Evolutionary conservation across 2,113 vertebrate genomes (phyloP).

Genomic region (Myotis brandtii): DNA sequence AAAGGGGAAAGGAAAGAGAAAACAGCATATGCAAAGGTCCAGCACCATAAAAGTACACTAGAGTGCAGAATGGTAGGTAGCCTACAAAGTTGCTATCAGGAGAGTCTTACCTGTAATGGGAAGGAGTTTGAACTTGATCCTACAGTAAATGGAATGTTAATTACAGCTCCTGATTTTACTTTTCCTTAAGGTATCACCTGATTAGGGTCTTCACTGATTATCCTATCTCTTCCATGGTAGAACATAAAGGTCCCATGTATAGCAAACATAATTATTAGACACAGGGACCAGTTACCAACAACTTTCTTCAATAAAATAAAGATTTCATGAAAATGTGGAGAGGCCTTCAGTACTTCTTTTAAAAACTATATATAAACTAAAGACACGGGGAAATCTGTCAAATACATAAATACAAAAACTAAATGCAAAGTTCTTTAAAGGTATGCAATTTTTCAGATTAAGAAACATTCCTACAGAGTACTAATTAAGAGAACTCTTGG

Average conservation of each 20-base stretch:
- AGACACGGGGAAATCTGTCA: background rate
- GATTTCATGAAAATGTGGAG: background rate
- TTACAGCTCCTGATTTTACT: background rate
- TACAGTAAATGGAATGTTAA: background rate
- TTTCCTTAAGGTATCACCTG: background rate
- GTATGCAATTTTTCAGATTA: conserved; percentile 23
- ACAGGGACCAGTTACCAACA: background rate
- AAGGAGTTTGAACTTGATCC: background rate
- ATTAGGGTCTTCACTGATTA: background rate
- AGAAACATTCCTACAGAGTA: background rate
- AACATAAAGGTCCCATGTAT: background rate
- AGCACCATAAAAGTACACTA: background rate
- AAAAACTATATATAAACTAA: background rate
- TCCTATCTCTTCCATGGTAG: background rate
- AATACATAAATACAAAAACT: conserved; percentile 35
- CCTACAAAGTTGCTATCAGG: background rate
- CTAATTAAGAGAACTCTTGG: background rate
- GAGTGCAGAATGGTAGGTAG: background rate
- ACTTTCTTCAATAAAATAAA: conserved; percentile 36
- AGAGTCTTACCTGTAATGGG: background rate
- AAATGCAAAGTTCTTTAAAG: conserved; percentile 31
- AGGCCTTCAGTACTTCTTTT: conserved; percentile 12
- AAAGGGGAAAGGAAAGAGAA: background rate
- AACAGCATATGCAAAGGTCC: background rate
- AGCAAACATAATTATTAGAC: background rate